phyloP scores from a whole-genome alignment of 2,888 invertebrate species.

The Sarcophaga subvicina region DNA sequence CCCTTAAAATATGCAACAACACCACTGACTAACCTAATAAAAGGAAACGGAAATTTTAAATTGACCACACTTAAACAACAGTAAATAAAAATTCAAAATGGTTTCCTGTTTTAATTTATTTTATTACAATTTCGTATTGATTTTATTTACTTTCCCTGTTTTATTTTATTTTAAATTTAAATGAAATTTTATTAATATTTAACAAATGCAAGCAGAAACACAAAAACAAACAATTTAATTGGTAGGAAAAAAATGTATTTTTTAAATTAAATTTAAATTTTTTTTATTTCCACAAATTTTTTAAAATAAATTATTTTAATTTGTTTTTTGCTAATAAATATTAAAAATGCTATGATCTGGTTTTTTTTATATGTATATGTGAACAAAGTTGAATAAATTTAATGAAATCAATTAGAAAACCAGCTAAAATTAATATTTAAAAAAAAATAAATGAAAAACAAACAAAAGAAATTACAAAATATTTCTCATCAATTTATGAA shows the following conservation, averaged over 20 bases:
- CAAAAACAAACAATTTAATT: background rate
- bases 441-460: constrained; percentile 2
- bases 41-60: constrained; percentile 52
- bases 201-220: background rate
- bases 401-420: background rate
- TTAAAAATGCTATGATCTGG: background rate
- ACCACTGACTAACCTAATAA: background rate
- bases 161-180: background rate
- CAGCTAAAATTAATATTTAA: background rate
- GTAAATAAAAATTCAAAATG: background rate
- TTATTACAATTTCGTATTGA: background rate
- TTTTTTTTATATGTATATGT: constrained; percentile 25
- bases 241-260: background rate
- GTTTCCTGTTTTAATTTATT: background rate
- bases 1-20: constrained; percentile 42
- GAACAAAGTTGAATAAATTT: constrained; percentile 24
- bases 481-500: constrained; percentile 61
- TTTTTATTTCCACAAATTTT: background rate
- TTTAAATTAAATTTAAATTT: background rate
- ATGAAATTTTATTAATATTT: background rate
- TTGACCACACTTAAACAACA: constrained; percentile 47
- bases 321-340: background rate
- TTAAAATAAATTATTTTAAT: background rate
- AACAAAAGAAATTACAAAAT: constrained; percentile 35
- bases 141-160: background rate